Evolutionary conservation across 2,113 vertebrate genomes (phyloP).

Genomic region (Prochilodus magdalenae): DNA sequence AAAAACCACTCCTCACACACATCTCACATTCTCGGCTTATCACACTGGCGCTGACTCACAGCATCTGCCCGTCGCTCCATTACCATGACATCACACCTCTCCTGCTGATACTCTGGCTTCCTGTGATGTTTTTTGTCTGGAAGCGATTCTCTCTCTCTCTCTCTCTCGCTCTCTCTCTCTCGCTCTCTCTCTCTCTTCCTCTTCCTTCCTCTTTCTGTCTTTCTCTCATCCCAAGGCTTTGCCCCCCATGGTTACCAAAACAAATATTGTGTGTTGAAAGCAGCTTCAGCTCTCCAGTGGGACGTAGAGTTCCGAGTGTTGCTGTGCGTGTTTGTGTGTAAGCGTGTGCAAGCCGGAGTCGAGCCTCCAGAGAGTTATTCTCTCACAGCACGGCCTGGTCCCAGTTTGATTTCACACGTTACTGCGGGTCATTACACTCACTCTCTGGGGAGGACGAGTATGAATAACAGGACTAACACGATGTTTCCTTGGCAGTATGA

Average conservation of each 20-base stretch:
- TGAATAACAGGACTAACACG: not conserved
- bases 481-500: not conserved
- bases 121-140: not conserved
- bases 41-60: not conserved
- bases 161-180: not conserved
- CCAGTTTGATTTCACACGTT: not conserved
- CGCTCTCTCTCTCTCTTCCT: no score
- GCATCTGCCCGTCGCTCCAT: not conserved
- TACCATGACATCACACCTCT: conserved; percentile 27
- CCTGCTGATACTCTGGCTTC: not conserved
- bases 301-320: not conserved
- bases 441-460: not conserved
- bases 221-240: not conserved
- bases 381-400: not conserved
- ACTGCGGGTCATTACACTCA: not conserved
- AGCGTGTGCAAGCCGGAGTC: not conserved
- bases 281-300: not conserved
- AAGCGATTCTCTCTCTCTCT: conserved; percentile 1
- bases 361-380: not conserved
- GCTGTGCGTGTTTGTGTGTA: not conserved
- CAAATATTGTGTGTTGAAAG: not conserved
- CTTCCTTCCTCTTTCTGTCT: not conserved
- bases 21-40: not conserved
- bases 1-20: not conserved
- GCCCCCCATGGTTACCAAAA: not conserved